Evolutionary conservation across 2,888 invertebrate species (phyloP), one percentile per base, ranked within the genome.

Genomic region (Eupithecia pulchellata): DNA sequence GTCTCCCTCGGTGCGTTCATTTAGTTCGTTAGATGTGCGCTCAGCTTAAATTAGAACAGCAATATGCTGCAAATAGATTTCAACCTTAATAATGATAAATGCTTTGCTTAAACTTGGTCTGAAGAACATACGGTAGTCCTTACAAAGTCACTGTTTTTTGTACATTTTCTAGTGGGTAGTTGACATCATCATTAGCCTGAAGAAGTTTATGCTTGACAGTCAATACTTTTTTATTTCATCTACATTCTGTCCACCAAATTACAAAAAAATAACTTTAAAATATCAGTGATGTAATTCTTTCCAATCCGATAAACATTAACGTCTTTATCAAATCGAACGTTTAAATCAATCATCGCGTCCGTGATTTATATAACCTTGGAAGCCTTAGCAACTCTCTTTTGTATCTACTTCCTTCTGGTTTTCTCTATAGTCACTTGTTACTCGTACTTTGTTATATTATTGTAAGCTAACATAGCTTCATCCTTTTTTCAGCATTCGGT

Each of bases 21-120:
- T 47, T 47, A 4, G 4, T 4, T 20, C 20, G 42, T 20, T 25
- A 25, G 11, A 52, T 52, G 3, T 25, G 52, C 25, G 4, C 11
- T 52, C 52, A 52, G 52, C 25, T 20, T 20, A 47, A 20, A 20
- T 47, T 9, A 47, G 47, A 47, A 20, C 2, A 47, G 4, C 47
- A 17, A 27, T 27, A 29, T 9, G 20, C 34, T 62, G 20, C 36
- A 34, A 36, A 62, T 62, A 13, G 1, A 62, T 20, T 9, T 60
- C 60, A 60, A 60, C 60, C 60, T 74, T 73, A 73, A 74, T 71
- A 74, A 75, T 75, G 77, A 75, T 77, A 77, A 76, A 75, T 74
- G 73, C 39, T 74, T 73, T 65, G 71, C 68, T 74, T 68, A 69
- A 71, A 76, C 73, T 74, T 75, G 66, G 25, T 66, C 55, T 74